phyloP scores from a whole-genome alignment of 2,797 vertebrate species.

The Lateolabrax maculatus region DNA sequence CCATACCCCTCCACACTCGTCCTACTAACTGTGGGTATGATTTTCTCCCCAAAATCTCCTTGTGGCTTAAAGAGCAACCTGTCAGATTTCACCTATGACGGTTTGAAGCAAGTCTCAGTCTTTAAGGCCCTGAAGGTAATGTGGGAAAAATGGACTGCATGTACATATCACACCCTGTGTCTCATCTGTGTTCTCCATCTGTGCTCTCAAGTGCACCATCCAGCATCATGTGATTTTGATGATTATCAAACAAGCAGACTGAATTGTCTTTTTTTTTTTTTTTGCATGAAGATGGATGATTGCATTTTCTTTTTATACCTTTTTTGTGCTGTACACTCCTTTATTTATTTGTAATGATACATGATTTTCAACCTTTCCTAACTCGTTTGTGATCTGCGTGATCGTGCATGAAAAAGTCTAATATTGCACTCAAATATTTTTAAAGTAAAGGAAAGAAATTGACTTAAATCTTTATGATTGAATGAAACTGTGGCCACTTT shows the following conservation, averaged over 20 bases:
- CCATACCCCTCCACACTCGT: slow-evolving; percentile 37
- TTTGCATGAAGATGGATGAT: slow-evolving; percentile 67
- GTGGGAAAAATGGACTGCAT: slow-evolving; percentile 76
- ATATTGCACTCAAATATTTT: slow-evolving; percentile 8
- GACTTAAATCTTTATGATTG: not conserved
- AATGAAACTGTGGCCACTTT: slow-evolving; percentile 1
- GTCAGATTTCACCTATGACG: slow-evolving; percentile 94
- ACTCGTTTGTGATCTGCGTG: too few relatives aligned
- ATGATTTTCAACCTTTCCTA: slow-evolving; percentile 21
- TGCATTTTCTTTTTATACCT: slow-evolving; percentile 9
- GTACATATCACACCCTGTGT: slow-evolving; percentile 56
- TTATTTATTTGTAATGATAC: not conserved
- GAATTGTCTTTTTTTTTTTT: not conserved
- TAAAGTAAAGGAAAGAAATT: not conserved
- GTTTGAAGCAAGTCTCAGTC: slow-evolving; percentile 95
- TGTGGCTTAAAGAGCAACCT: slow-evolving; percentile 93
- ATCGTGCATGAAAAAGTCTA: slow-evolving; percentile 53
- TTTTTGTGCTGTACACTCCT: slow-evolving; percentile 7
- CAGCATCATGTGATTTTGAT: slow-evolving; percentile 48
- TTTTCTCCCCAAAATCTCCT: slow-evolving; percentile 88
- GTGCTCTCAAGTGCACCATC: slow-evolving; percentile 45
- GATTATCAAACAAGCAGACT: slow-evolving; percentile 10
- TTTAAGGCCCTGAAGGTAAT: slow-evolving; percentile 99
- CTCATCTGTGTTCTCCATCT: slow-evolving; percentile 31
- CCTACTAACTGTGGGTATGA: slow-evolving; percentile 90